These are phyloP conservation scores for Furcula furcula DNA, from an alignment of 2,888 invertebrate species.

Conservation along the genomic window DNA sequence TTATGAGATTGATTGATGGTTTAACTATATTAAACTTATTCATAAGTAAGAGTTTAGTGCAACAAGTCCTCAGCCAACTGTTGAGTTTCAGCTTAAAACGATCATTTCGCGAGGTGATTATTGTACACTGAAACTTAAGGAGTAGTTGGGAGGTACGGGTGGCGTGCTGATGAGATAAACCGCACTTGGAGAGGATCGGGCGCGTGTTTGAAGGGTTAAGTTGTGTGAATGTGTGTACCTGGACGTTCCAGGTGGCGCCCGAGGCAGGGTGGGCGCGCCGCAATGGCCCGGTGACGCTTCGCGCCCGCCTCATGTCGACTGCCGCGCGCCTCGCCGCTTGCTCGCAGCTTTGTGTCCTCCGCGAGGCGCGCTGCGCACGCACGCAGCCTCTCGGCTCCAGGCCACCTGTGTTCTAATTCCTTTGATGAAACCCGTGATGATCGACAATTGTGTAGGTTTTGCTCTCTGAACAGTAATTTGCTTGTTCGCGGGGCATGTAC, in stretches of 20 bases:
- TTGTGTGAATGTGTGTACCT: conserved; percentile 62
- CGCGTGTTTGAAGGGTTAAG: conserved; percentile 1
- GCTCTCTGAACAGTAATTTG: not conserved
- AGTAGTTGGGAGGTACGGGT: not conserved
- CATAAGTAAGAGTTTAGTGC: conserved; percentile 53
- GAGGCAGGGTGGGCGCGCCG: conserved; percentile 89
- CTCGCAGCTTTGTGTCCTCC: no score
- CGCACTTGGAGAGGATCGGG: not conserved
- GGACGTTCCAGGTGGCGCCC: conserved; percentile 92
- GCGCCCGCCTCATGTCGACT: conserved; percentile 76
- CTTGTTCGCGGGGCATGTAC: not conserved
- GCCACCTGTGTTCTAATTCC: conserved; percentile 55
- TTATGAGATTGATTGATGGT: no score
- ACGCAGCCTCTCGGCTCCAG: conserved; percentile 67
- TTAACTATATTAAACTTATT: no score
- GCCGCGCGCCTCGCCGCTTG: conserved; percentile 46
- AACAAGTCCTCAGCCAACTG: conserved; percentile 76
- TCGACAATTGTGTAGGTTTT: not conserved
- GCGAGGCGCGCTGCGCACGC: conserved; percentile 56
- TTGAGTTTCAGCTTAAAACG: conserved; percentile 55
- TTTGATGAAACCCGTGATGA: conserved; percentile 33
- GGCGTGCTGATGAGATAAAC: not conserved
- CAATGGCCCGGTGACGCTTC: conserved; percentile 82
- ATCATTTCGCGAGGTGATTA: conserved; percentile 23
- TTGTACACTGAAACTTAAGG: conserved; percentile 10